Evolutionary conservation across 2,888 invertebrate species (phyloP).

Genomic region (Rhimphoctona megacephalus): DNA sequence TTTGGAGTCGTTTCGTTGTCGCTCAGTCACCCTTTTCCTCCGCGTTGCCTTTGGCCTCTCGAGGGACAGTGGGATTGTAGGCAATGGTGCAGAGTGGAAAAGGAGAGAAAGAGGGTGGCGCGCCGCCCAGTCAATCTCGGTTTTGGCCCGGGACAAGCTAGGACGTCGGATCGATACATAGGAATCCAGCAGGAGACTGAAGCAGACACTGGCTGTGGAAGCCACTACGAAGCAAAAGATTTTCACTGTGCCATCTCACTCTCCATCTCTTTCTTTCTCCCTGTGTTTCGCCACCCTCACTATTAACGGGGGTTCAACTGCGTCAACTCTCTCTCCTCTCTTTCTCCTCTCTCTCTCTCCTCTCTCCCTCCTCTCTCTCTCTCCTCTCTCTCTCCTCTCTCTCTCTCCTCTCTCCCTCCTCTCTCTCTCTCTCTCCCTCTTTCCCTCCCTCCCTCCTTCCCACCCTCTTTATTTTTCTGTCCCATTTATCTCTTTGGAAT

Average conservation of each 20-base stretch:
- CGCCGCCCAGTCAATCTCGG: constrained; percentile 70
- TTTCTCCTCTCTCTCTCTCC: not conserved
- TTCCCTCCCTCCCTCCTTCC: no score
- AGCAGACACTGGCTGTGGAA: constrained; percentile 51
- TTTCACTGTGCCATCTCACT: constrained; percentile 38
- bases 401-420: not conserved
- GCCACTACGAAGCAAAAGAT: constrained; percentile 55
- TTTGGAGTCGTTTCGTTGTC: constrained; percentile 42
- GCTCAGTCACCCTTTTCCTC: constrained; percentile 40
- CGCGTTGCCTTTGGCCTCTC: constrained; percentile 29
- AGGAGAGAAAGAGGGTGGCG: constrained; percentile 60
- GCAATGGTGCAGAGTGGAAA: constrained; percentile 60
- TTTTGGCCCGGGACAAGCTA: constrained; percentile 70
- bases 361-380: not conserved
- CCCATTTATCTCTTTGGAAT: constrained; percentile 33
- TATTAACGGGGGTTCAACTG: constrained; percentile 34
- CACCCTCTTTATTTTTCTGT: constrained; percentile 41
- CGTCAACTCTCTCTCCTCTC: constrained; percentile 31
- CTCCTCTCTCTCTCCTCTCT: constrained; percentile 3
- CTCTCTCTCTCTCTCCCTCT: not conserved
- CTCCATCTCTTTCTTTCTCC: not conserved
- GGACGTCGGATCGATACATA: constrained; percentile 69
- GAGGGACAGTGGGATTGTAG: constrained; percentile 42
- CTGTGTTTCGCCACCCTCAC: constrained; percentile 17
- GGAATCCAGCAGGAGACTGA: constrained; percentile 63